Evolutionary conservation across 2,113 vertebrate species (phyloP).

Genomic region (Mustela lutreola): DNA sequence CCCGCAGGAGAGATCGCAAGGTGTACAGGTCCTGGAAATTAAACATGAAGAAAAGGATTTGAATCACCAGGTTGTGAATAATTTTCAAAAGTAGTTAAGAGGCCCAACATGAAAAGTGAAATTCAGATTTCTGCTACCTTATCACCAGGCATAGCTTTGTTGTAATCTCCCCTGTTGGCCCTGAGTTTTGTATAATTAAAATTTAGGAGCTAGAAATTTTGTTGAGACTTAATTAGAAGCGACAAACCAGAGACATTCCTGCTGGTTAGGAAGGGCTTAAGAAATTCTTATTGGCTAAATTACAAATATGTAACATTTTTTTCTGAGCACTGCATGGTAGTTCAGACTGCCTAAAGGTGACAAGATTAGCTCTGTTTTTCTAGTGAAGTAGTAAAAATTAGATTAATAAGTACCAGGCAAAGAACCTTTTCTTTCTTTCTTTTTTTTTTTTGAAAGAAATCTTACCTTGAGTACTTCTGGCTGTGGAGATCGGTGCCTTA

Average conservation of each 20-base stretch:
- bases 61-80: conserved; percentile 27
- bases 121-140: conserved; percentile 44
- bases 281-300: conserved; percentile 95
- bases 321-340: conserved; percentile 91
- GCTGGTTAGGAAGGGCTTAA: conserved; percentile 93
- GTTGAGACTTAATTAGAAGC: conserved; percentile 89
- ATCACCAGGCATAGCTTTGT: conserved; percentile 45
- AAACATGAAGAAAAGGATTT: conserved; percentile 51
- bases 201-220: conserved; percentile 86
- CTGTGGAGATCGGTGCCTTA: conserved; percentile 91
- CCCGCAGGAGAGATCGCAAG: not conserved
- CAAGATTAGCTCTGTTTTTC: conserved; percentile 90
- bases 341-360: conserved; percentile 92
- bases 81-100: conserved; percentile 56
- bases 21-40: conserved; percentile 1
- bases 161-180: conserved; percentile 69
- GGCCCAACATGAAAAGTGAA: conserved; percentile 45
- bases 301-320: conserved; percentile 93
- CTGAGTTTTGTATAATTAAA: conserved; percentile 77
- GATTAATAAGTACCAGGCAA: conserved; percentile 95
- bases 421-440: conserved; percentile 85
- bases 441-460: conserved; percentile 85
- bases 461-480: conserved; percentile 93
- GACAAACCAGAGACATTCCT: conserved; percentile 92
- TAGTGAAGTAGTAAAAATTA: conserved; percentile 89